phyloP scores from a whole-genome alignment of 2,797 vertebrate species.

The Parambassis ranga region DNA sequence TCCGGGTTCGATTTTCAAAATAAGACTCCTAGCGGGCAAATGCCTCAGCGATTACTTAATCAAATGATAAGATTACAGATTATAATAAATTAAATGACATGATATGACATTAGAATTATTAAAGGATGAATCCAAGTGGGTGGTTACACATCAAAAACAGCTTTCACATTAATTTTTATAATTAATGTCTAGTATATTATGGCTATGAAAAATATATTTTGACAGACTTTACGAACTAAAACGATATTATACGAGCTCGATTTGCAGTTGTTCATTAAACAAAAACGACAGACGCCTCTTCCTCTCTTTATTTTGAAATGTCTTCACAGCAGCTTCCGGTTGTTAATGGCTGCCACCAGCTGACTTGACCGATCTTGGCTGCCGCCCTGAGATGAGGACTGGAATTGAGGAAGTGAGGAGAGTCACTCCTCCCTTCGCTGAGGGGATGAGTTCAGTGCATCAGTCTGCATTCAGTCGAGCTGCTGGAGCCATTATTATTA shows the following conservation, averaged over 20 bases:
- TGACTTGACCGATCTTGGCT: constrained; percentile 18
- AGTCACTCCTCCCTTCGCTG: constrained; percentile 27
- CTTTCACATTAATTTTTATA: too few species aligned
- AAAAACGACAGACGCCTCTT: neutral
- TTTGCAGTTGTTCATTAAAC: too few species aligned
- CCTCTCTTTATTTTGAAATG: neutral
- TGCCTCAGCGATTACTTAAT: too few species aligned
- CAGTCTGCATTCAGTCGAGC: neutral
- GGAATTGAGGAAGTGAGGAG: constrained; percentile 71
- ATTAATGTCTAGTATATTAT: too few species aligned
- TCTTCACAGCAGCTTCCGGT: neutral
- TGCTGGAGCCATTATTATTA: neutral
- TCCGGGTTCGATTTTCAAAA: constrained; percentile 23
- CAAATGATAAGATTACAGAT: too few species aligned
- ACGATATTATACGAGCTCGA: too few species aligned
- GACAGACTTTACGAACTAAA: too few species aligned
- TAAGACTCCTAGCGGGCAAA: neutral
- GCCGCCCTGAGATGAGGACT: constrained; percentile 32
- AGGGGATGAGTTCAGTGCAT: constrained; percentile 15
- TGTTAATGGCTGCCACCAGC: fast-evolving
- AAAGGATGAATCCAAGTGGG: too few species aligned
- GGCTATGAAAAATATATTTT: too few species aligned
- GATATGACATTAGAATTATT: too few species aligned
- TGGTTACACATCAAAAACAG: too few species aligned
- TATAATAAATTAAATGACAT: too few species aligned